These are phyloP conservation scores for Dryobota labecula DNA, from an alignment of 2,888 invertebrate genomes.

Conservation along the genomic window DNA sequence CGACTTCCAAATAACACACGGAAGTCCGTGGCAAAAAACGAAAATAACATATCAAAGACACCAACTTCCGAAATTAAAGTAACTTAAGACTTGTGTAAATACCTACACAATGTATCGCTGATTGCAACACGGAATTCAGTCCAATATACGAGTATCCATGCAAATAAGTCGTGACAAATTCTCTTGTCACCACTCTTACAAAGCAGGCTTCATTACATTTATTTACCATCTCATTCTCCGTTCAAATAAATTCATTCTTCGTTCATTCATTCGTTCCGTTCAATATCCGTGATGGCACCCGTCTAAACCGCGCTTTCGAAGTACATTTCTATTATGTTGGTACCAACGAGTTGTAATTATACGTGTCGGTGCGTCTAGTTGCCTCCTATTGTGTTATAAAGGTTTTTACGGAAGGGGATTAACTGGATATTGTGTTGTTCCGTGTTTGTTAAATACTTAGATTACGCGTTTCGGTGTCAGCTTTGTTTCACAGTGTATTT, in stretches of 20 bases:
- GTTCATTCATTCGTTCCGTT: conserved; percentile 55
- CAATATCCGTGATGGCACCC: conserved; percentile 57
- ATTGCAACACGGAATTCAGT: conserved; percentile 29
- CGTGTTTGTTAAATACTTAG: conserved; percentile 11
- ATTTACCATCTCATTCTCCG: conserved; percentile 51
- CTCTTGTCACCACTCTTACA: conserved; percentile 37
- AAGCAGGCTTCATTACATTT: conserved; percentile 54
- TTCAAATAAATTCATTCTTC: conserved; percentile 54
- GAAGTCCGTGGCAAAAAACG: too few relatives aligned
- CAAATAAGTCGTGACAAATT: conserved; percentile 49
- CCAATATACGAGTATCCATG: not conserved
- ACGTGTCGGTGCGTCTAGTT: conserved; percentile 62
- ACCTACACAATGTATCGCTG: conserved; percentile 25
- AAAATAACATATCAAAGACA: too few relatives aligned
- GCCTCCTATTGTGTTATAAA: conserved; percentile 52
- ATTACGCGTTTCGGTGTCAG: not conserved
- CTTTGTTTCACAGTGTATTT: too few relatives aligned
- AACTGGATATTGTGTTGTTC: conserved; percentile 1
- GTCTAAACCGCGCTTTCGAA: conserved; percentile 51
- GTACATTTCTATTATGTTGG: conserved; percentile 58
- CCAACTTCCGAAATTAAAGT: too few relatives aligned
- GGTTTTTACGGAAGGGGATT: conserved; percentile 31
- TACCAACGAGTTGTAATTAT: conserved; percentile 60
- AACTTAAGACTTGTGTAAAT: too few relatives aligned
- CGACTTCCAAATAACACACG: too few relatives aligned